These are phyloP conservation scores for Zosterops lateralis DNA, from an alignment of 2,113 vertebrate genomes.

Conservation along the genomic window DNA sequence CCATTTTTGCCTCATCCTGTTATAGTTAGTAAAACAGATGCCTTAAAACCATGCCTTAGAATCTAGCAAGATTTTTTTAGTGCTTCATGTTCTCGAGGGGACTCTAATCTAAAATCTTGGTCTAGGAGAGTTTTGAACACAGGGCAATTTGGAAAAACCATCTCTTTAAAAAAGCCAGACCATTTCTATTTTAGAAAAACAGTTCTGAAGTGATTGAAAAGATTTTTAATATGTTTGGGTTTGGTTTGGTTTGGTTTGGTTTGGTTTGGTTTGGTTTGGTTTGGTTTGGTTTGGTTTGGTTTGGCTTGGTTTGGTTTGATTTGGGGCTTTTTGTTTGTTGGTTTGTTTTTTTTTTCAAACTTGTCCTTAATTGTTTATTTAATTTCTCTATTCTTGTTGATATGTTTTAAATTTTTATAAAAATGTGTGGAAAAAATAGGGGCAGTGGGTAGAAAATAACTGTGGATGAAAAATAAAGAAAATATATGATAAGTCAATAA, in stretches of 20 bases:
- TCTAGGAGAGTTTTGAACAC: background rate
- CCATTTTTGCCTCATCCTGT: conserved; percentile 9
- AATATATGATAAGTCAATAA: background rate
- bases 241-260: no score
- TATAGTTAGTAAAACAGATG: conserved; percentile 36
- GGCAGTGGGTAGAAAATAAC: background rate
- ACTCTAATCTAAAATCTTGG: background rate
- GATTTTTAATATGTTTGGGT: background rate
- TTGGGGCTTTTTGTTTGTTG: background rate
- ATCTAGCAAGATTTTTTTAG: background rate
- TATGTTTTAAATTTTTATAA: background rate
- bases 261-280: background rate
- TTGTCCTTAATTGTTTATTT: background rate
- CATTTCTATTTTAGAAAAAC: background rate
- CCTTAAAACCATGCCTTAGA: background rate
- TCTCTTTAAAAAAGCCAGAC: background rate
- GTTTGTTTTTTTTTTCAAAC: no score
- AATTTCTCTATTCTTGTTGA: background rate
- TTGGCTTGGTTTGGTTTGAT: background rate
- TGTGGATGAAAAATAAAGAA: background rate
- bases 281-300: background rate
- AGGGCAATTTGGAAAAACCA: background rate
- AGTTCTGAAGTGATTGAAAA: background rate
- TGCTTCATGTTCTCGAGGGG: background rate
- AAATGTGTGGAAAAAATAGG: background rate